Conservation (phyloP, 2,888 invertebrate species). For the Drosophila histrio region DNA sequence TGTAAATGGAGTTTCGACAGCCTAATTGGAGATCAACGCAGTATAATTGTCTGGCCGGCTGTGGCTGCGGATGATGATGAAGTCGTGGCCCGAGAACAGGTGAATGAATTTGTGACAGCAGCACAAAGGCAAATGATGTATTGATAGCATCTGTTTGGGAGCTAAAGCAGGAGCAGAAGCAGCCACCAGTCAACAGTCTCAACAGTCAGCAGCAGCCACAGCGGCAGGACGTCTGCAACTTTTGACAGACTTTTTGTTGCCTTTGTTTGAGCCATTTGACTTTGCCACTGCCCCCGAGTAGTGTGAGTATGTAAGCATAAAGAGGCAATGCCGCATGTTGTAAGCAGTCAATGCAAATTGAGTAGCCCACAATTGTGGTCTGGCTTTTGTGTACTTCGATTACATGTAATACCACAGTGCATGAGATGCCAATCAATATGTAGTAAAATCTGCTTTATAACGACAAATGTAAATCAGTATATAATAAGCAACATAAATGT, state of each 20-base stretch:
- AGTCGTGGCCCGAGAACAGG: conserved; percentile 75
- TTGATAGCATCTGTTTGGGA: conserved; percentile 79
- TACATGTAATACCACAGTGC: neutral
- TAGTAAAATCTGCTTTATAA: neutral
- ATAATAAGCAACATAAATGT: neutral
- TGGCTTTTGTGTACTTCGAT: conserved; percentile 9
- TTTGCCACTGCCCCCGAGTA: conserved; percentile 5
- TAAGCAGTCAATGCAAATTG: conserved; percentile 55
- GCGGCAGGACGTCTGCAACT: conserved; percentile 71
- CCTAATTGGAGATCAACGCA: conserved; percentile 80
- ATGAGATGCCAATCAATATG: neutral
- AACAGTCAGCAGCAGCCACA: conserved; percentile 31
- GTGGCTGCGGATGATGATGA: conserved; percentile 59
- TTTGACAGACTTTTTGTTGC: conserved; percentile 55
- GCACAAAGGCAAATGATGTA: conserved; percentile 78
- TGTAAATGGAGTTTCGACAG: conserved; percentile 81
- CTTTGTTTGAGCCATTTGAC: conserved; percentile 44
- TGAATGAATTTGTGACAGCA: conserved; percentile 76
- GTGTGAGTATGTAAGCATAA: neutral
- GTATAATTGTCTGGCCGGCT: conserved; percentile 70
- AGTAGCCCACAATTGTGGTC: conserved; percentile 44
- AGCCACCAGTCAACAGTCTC: conserved; percentile 37
- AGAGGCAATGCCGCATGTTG: conserved; percentile 15
- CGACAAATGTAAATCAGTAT: neutral
- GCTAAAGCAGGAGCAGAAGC: conserved; percentile 48